A percentile compares a stretch with the other conserved stretches of the same genome.
phyloP scores from a whole-genome alignment of 2,113 vertebrate genomes.

The Perca schrenkii region DNA sequence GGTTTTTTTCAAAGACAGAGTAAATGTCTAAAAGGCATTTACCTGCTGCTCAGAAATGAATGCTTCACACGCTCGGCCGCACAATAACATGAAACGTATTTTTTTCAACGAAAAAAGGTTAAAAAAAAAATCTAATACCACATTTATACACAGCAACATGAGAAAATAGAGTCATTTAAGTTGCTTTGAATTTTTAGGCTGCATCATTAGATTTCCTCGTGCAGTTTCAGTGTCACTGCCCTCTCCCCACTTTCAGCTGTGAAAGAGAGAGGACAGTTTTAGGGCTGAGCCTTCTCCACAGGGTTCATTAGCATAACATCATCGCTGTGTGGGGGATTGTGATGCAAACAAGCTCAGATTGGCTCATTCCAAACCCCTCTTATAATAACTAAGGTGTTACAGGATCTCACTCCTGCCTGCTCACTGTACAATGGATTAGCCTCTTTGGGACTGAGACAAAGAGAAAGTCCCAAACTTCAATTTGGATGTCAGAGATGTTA shows the following conservation, averaged over 20 bases:
- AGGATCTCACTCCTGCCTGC: conserved; percentile 41
- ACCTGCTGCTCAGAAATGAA: conserved; percentile 50
- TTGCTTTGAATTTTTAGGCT: conserved; percentile 52
- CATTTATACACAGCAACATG: conserved; percentile 13
- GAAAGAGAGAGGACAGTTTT: conserved; percentile 75
- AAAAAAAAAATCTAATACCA: background rate
- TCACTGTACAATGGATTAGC: conserved; percentile 46
- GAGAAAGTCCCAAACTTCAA: conserved; percentile 24
- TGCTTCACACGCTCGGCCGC: conserved; percentile 27
- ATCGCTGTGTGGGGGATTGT: conserved; percentile 80
- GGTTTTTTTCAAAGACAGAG: conserved; percentile 50
- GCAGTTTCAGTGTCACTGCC: conserved; percentile 57
- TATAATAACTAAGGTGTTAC: conserved; percentile 69
- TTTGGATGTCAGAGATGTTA: conserved; percentile 16
- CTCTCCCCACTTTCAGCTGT: conserved; percentile 58
- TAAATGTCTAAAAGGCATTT: conserved; percentile 67
- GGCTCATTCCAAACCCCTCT: conserved; percentile 71
- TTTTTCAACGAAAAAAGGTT: background rate
- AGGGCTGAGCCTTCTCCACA: conserved; percentile 70
- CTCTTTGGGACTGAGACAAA: conserved; percentile 27
- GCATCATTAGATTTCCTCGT: conserved; percentile 60
- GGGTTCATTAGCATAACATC: conserved; percentile 86
- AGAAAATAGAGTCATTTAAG: conserved; percentile 36
- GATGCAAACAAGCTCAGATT: conserved; percentile 82
- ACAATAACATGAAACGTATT: conserved; percentile 45